Evolutionary conservation across 2,888 invertebrate genomes (phyloP).

Genomic region (Scelioninae gen. 1): DNA sequence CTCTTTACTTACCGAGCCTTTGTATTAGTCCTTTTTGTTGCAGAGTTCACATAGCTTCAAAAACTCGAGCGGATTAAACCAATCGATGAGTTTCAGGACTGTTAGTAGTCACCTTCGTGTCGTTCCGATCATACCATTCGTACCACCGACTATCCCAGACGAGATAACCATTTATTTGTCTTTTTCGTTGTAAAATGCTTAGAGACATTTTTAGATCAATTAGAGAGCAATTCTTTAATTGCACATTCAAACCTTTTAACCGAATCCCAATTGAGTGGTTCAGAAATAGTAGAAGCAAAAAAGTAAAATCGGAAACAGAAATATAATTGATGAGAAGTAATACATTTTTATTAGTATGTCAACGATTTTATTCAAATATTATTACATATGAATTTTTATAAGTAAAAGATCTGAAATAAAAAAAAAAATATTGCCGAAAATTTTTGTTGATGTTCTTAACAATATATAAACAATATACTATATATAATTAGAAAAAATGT

Average conservation of each 20-base stretch:
- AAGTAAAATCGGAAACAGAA: no score
- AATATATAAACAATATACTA: no score
- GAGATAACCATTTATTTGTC: conserved; percentile 30
- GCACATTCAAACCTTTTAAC: no score
- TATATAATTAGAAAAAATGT: no score
- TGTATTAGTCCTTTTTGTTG: conserved; percentile 55
- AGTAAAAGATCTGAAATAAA: no score
- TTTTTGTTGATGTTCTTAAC: no score
- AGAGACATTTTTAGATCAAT: conserved; percentile 53
- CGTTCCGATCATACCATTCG: conserved; percentile 57
- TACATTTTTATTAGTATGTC: neutral
- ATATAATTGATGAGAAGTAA: neutral
- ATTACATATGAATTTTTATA: no score
- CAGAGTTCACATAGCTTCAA: conserved; percentile 67
- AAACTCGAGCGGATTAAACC: conserved; percentile 80
- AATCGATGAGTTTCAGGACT: conserved; percentile 76
- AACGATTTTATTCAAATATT: no score
- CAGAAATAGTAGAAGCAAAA: no score
- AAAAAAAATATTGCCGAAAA: no score
- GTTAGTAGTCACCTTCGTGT: conserved; percentile 74
- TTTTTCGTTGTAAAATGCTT: conserved; percentile 59
- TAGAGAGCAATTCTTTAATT: neutral
- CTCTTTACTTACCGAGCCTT: conserved; percentile 36
- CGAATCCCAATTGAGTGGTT: no score
- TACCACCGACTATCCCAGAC: conserved; percentile 28